phyloP scores from a whole-genome alignment of 2,888 invertebrate genomes.

The Crioceris asparagi region DNA sequence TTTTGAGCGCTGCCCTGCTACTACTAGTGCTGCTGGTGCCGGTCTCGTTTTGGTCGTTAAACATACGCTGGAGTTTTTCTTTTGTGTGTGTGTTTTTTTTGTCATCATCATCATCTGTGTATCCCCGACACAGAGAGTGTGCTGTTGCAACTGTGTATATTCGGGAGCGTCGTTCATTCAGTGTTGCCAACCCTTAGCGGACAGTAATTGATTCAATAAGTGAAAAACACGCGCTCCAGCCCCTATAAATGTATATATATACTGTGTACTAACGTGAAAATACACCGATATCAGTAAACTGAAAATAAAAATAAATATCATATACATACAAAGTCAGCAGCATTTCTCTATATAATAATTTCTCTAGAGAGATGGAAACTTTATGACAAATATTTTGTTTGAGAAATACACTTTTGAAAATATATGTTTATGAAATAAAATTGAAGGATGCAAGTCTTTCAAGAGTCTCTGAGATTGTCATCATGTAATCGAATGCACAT shows the following conservation, averaged over 20 bases:
- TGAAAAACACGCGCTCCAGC: constrained; percentile 35
- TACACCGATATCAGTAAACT: constrained; percentile 32
- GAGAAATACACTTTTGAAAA: too few species aligned
- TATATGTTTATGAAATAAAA: too few species aligned
- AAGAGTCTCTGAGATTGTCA: too few species aligned
- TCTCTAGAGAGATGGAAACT: too few species aligned
- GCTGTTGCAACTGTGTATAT: constrained; percentile 19
- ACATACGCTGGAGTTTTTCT: constrained; percentile 27
- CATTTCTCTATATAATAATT: too few species aligned
- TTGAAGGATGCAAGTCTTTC: too few species aligned
- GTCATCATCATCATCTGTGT: constrained; percentile 18
- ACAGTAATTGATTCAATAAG: constrained; percentile 40
- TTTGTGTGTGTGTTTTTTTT: constrained; percentile 20
- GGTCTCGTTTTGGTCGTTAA: too few species aligned
- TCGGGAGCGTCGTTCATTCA: too few species aligned
- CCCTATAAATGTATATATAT: constrained; percentile 16
- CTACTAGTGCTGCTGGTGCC: constrained; percentile 10
- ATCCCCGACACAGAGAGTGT: constrained; percentile 4
- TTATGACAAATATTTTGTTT: too few species aligned
- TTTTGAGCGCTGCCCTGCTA: neutral
- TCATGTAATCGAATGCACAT: too few species aligned
- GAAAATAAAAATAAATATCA: constrained; percentile 32
- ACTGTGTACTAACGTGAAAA: constrained; percentile 14
- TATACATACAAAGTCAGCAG: constrained; percentile 6
- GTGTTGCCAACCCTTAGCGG: constrained; percentile 38